Evolutionary conservation across 2,888 invertebrate genomes (phyloP).

Genomic region (Mimumesa dahlbomi): DNA sequence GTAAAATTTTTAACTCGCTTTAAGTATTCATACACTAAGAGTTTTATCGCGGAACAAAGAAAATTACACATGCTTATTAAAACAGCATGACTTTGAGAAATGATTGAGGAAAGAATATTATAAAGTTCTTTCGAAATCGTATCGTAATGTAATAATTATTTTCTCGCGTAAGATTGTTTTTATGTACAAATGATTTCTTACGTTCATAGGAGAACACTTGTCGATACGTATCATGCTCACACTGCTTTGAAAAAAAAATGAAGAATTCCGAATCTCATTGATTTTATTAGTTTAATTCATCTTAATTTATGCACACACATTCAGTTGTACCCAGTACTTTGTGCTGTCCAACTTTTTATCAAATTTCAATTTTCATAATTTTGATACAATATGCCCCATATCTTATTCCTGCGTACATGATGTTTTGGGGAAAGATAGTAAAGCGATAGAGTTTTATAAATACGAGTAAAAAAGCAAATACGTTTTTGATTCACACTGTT

Average conservation of each 20-base stretch:
- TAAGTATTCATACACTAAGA: constrained; percentile 42
- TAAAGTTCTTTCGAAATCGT: constrained; percentile 30
- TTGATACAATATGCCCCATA: constrained; percentile 63
- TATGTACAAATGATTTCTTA: constrained; percentile 58
- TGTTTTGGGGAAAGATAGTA: constrained; percentile 55
- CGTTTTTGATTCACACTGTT: constrained; percentile 57
- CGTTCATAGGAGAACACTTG: constrained; percentile 59
- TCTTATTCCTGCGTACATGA: constrained; percentile 65
- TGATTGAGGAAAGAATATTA: constrained; percentile 31
- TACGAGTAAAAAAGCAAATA: constrained; percentile 59
- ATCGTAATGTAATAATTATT: constrained; percentile 43
- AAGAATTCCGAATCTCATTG: constrained; percentile 44
- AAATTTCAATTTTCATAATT: constrained; percentile 40
- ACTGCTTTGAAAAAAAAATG: constrained; percentile 36
- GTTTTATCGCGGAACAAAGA: constrained; percentile 43
- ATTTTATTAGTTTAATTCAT: constrained; percentile 37
- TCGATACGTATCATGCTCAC: constrained; percentile 31
- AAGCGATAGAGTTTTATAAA: constrained; percentile 40
- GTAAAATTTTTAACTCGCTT: constrained; percentile 28
- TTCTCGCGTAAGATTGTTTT: constrained; percentile 45
- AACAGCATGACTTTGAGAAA: constrained; percentile 34
- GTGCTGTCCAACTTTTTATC: constrained; percentile 17
- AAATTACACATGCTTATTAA: constrained; percentile 53
- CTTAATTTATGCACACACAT: constrained; percentile 40
- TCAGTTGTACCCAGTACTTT: constrained; percentile 19